A percentile compares a stretch with the other conserved stretches of the same genome.
Evolutionary conservation across 1,140 invertebrate species (phyloP).

Genomic region (Drosophila bifasciata): DNA sequence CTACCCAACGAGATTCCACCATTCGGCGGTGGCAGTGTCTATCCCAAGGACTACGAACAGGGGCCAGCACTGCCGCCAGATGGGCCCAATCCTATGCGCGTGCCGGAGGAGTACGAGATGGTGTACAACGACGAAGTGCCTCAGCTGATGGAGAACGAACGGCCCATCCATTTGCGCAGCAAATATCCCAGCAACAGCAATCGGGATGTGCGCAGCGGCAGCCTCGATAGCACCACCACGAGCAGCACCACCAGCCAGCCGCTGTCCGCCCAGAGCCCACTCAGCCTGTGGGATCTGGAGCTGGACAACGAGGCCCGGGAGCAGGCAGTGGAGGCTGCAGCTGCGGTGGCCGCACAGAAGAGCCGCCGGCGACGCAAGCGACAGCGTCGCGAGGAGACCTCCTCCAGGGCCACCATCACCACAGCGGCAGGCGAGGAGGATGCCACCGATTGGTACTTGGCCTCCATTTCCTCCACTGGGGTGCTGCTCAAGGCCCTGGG

Average conservation of each 20-base stretch:
- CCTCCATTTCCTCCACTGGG: conserved; percentile 81
- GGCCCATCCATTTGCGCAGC: conserved; percentile 73
- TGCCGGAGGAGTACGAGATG: conserved; percentile 67
- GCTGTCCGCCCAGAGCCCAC: conserved; percentile 52
- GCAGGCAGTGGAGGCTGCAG: conserved; percentile 43
- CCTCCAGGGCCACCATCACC: conserved; percentile 24
- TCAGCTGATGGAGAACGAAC: conserved; percentile 57
- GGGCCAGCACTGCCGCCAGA: conserved; percentile 26
- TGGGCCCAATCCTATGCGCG: conserved; percentile 50
- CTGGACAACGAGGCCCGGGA: conserved; percentile 78
- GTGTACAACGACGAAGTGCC: conserved; percentile 72
- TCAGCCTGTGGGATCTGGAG: conserved; percentile 82
- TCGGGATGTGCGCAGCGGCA: conserved; percentile 77
- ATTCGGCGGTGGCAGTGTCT: conserved; percentile 43
- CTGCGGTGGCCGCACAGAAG: conserved; percentile 18
- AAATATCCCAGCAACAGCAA: conserved; percentile 75
- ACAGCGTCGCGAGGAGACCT: conserved; percentile 34
- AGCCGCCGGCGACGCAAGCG: conserved; percentile 39
- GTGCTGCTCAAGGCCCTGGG: conserved; percentile 73
- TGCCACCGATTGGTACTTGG: conserved; percentile 67
- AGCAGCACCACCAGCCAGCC: conserved; percentile 51
- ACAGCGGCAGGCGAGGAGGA: conserved; percentile 42
- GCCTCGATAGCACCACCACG: conserved; percentile 23
- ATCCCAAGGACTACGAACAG: conserved; percentile 61
- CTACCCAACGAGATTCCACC: conserved; percentile 65